A percentile compares a stretch with the other conserved stretches of the same genome.
Conservation (phyloP, 2,797 vertebrate genomes). For the Eospalax fontanierii region DNA sequence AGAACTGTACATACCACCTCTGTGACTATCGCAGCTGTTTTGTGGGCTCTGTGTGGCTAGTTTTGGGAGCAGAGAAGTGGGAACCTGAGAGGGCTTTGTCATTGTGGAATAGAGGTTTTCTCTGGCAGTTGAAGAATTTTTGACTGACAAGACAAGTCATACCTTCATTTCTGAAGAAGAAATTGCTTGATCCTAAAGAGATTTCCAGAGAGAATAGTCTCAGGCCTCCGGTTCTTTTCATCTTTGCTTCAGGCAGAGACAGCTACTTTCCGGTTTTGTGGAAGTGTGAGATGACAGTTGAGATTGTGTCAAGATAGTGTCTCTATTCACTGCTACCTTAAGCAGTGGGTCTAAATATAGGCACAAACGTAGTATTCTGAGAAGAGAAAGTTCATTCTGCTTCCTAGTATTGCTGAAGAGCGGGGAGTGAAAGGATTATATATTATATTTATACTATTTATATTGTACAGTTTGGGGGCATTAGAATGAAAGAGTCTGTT, state of each 20-base stretch:
- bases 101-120: constrained; percentile 14
- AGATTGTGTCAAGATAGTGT: constrained; percentile 70
- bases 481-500: constrained; percentile 5
- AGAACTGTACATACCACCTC: fast-evolving
- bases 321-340: constrained; percentile 75
- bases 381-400: constrained; percentile 34
- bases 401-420: constrained; percentile 57
- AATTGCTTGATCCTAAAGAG: constrained; percentile 64
- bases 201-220: constrained; percentile 74
- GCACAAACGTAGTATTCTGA: constrained; percentile 18
- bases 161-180: constrained; percentile 67
- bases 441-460: constrained; percentile 56
- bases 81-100: not conserved
- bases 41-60: not conserved
- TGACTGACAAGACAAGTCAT: constrained; percentile 69
- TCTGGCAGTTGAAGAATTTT: constrained; percentile 50
- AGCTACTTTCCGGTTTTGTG: constrained; percentile 66
- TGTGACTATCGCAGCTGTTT: fast-evolving
- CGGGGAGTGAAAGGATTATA: constrained; percentile 58
- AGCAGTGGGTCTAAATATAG: constrained; percentile 80
- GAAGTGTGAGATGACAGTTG: constrained; percentile 76
- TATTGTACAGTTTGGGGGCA: constrained; percentile 12
- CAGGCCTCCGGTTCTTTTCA: constrained; percentile 64
- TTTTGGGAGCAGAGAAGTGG: not conserved
- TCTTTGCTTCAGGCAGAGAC: constrained; percentile 79